Conservation (phyloP, 2,113 vertebrate genomes). For the Damaliscus lunatus region DNA sequence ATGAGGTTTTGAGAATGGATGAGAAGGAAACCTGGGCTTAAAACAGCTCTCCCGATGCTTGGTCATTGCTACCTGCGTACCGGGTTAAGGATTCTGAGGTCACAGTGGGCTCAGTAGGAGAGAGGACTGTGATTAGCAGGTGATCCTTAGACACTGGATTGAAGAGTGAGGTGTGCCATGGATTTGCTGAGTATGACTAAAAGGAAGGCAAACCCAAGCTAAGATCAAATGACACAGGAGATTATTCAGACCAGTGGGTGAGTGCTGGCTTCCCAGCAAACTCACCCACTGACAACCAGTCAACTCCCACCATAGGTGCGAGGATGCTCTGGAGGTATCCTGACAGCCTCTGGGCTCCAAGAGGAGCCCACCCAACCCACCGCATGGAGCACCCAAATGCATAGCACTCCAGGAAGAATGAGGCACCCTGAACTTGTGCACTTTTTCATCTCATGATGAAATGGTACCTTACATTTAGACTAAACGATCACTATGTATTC, state of each 20-base stretch:
- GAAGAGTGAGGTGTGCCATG: background rate
- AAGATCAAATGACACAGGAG: background rate
- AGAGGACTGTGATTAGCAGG: background rate
- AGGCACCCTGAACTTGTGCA: accelerated
- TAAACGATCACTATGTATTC: background rate
- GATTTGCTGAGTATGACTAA: background rate
- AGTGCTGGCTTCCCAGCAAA: background rate
- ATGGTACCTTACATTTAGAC: background rate
- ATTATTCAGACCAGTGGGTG: background rate
- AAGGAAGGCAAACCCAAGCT: background rate
- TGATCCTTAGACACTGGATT: background rate
- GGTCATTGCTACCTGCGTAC: background rate
- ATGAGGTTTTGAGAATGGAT: background rate
- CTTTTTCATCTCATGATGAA: background rate
- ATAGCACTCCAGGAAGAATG: background rate
- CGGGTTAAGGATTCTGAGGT: background rate
- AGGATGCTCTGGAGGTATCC: background rate
- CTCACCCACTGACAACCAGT: background rate
- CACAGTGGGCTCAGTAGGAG: background rate
- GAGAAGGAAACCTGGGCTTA: background rate
- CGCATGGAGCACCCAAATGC: accelerated
- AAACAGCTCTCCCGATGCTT: background rate
- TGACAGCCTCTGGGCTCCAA: background rate
- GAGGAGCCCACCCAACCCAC: accelerated
- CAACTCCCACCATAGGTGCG: accelerated